These are phyloP conservation scores for Panagrolaimus sp. DNA, from an alignment of 1,140 invertebrate species.

Conservation along the genomic window DNA sequence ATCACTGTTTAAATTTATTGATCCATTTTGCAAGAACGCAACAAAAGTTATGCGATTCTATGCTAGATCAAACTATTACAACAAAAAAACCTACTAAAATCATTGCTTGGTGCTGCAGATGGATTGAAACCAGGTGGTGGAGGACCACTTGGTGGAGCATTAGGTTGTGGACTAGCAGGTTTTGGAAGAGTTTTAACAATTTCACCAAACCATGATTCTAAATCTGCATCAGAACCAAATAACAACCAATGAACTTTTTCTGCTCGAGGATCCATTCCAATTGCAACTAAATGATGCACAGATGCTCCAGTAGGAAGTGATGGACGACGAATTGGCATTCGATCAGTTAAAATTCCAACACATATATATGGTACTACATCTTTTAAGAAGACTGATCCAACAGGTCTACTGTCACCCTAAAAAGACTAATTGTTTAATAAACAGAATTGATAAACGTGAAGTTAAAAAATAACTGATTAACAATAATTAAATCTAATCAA, in stretches of 20 bases:
- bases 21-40: too few species aligned
- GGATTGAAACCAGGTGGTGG: background rate
- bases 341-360: slow-evolving; percentile 43
- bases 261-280: slow-evolving; percentile 49
- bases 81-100: background rate
- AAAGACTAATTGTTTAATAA: slow-evolving; percentile 14
- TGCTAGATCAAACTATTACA: too few species aligned
- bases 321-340: slow-evolving; percentile 43
- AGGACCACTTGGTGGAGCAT: background rate
- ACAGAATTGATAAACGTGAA: background rate
- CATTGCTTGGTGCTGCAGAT: slow-evolving; percentile 14
- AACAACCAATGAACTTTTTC: slow-evolving; percentile 52
- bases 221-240: slow-evolving; percentile 44
- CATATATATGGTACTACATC: slow-evolving; percentile 52
- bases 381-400: slow-evolving; percentile 39
- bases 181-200: slow-evolving; percentile 47
- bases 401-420: slow-evolving; percentile 39
- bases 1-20: too few species aligned
- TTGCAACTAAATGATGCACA: slow-evolving; percentile 52
- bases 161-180: slow-evolving; percentile 26
- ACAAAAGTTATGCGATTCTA: too few species aligned
- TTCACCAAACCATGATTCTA: slow-evolving; percentile 49
- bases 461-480: background rate
- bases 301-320: slow-evolving; percentile 35
- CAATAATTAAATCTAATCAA: too few species aligned